Conservation (phyloP, 2,113 vertebrate species). For the Amblyopsis rosae region DNA sequence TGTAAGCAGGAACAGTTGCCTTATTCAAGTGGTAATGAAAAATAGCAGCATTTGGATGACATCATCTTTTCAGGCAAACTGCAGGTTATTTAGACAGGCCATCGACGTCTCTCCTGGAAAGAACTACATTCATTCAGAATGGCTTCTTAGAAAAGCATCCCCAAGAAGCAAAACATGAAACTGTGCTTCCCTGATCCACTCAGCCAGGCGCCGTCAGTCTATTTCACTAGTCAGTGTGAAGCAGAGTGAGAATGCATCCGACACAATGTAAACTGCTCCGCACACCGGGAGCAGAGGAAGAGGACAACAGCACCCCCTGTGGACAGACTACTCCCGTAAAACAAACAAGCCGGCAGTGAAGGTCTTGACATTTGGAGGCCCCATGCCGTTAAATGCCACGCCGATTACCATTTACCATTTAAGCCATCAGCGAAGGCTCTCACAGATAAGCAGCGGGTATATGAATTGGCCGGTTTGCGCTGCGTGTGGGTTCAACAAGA, state of each 20-base stretch:
- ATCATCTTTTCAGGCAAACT: not conserved
- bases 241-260: not conserved
- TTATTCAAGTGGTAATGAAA: not conserved
- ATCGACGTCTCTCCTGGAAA: not conserved
- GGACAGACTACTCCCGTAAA: constrained; percentile 12
- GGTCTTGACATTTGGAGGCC: constrained; percentile 28
- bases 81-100: not conserved
- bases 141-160: not conserved
- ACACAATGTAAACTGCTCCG: constrained; percentile 11
- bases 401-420: constrained; percentile 47
- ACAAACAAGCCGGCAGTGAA: not conserved
- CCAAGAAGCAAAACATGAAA: not conserved
- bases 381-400: constrained; percentile 20
- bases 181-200: constrained; percentile 3
- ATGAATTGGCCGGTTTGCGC: constrained; percentile 35
- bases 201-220: constrained; percentile 5
- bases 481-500: constrained; percentile 38
- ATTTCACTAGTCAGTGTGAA: constrained; percentile 13
- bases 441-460: constrained; percentile 51
- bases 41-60: not conserved
- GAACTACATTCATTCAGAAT: not conserved
- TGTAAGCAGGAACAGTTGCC: not conserved
- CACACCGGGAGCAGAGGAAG: constrained; percentile 17
- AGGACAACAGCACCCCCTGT: constrained; percentile 6
- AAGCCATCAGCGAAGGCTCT: constrained; percentile 40